Evolutionary conservation across 1,140 invertebrate species (phyloP), one percentile per base, ranked within the genome.

Genomic region (Paraescarpia echinospica): DNA sequence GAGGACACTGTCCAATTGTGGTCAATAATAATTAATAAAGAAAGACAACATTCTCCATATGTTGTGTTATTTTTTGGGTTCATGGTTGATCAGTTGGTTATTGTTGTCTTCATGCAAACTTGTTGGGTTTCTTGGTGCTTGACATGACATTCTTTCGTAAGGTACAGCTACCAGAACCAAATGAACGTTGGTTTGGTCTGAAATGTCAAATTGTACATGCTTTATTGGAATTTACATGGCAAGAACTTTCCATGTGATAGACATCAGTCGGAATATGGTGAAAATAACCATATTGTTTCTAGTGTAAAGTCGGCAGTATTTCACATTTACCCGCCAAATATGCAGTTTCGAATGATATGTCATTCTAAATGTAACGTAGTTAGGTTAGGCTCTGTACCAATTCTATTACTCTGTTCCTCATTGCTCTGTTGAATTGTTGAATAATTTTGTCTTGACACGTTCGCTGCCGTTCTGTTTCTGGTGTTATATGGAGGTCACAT

Each of bases 51-150:
- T 77, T 77, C 48, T 77, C 1, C 27, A 77, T 77, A 77, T 18
- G 59, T 77, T 77, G 59, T 77, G 59, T 77, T 51, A 51, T 51
- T 77, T 41, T 77, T 77, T 77, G 59, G 59, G 59, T 77, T 77
- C 14, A 77, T 77, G 59, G 59, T 77, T 77, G 59, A 77, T 31
- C 59, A 77, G 59, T 77, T 77, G 59, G 59, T 77, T 41, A 4
- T 41, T 77, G 59, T 77, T 77, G 59, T 77, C 59, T 77, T 77
- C 59, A 77, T 77, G 48, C 48, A 51, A 51, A 51, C 18, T 51
- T 51, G 59, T 77, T 77, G 59, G 59, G 4, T 27, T 77, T 77
- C 59, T 77, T 77, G 59, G 59, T 77, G 59, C 59, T 77, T 77
- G 59, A 77, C 1, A 5, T 77, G 59, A 77, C 59, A 77, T 77